Evolutionary conservation across 2,888 invertebrate species (phyloP).

Genomic region (Uloborus plumipes): DNA sequence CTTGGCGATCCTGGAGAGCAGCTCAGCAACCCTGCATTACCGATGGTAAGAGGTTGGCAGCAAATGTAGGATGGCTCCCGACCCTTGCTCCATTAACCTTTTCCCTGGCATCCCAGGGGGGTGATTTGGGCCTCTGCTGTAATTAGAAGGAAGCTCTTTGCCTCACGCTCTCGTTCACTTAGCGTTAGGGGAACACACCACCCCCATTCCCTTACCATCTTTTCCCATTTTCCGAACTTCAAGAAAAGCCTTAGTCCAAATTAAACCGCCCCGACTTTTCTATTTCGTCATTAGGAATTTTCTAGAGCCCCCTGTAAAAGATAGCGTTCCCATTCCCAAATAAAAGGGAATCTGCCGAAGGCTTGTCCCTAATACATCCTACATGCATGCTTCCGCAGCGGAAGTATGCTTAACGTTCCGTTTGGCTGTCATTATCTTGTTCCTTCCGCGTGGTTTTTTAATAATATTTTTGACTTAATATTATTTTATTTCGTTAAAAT

Average conservation of each 20-base stretch:
- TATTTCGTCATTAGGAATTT: constrained; percentile 43
- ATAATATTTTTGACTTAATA: constrained; percentile 17
- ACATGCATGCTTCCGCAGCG: constrained; percentile 19
- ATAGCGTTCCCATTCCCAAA: constrained; percentile 1
- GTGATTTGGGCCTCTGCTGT: constrained; percentile 57
- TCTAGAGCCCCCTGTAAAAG: constrained; percentile 25
- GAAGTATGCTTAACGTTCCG: constrained; percentile 35
- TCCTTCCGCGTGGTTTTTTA: constrained; percentile 23
- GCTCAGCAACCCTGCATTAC: constrained; percentile 30
- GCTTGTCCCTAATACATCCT: background rate
- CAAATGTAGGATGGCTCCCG: constrained; percentile 56
- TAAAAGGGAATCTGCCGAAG: constrained; percentile 10
- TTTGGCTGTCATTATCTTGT: constrained; percentile 51
- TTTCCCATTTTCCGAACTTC: constrained; percentile 29
- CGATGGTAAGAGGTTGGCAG: constrained; percentile 55
- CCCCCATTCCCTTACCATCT: constrained; percentile 1
- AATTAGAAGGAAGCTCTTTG: constrained; percentile 57
- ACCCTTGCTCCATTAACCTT: constrained; percentile 63
- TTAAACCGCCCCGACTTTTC: constrained; percentile 52
- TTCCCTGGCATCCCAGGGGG: constrained; percentile 52
- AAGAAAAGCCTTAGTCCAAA: constrained; percentile 49
- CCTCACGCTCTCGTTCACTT: constrained; percentile 46
- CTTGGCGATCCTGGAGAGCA: constrained; percentile 10
- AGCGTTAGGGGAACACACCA: constrained; percentile 27
- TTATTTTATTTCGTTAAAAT: constrained; percentile 22